Conservation (phyloP, 2,888 invertebrate genomes). For the Nemapogon koenigi region DNA sequence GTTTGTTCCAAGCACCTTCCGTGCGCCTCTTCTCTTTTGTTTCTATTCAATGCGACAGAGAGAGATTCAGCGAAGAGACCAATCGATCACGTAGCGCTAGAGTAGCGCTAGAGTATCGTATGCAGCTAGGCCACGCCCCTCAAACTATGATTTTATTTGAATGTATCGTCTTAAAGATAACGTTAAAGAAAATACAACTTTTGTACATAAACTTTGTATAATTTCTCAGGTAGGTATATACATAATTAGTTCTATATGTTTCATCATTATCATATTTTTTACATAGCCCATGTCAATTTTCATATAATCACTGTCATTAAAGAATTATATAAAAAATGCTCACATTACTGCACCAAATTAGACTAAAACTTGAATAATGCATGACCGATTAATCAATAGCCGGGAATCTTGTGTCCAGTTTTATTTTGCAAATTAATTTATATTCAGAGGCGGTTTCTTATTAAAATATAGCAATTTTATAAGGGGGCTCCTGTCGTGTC, state of each 20-base stretch:
- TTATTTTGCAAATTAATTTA: conserved; percentile 41
- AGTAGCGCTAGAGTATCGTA: no score
- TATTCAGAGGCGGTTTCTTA: conserved; percentile 40
- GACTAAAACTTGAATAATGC: conserved; percentile 34
- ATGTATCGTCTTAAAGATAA: no score
- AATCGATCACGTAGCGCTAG: no score
- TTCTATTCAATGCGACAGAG: no score
- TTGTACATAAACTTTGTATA: no score
- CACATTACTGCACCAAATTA: conserved; percentile 23
- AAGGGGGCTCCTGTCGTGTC: conserved; percentile 25
- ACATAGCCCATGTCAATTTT: conserved; percentile 19
- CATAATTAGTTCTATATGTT: conserved; percentile 22
- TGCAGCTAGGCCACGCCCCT: no score
- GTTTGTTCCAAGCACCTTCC: no score
- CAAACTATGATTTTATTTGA: no score
- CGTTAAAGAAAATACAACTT: no score
- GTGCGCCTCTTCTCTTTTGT: no score
- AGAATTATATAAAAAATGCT: conserved; percentile 2
- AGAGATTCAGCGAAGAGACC: no score
- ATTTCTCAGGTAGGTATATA: no score
- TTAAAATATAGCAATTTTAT: conserved; percentile 53
- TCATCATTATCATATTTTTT: conserved; percentile 13
- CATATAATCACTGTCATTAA: conserved; percentile 26
- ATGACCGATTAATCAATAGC: conserved; percentile 36
- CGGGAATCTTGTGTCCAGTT: conserved; percentile 23